Evolutionary conservation across 2,113 vertebrate genomes (phyloP).

Genomic region (Xerus inauris): DNA sequence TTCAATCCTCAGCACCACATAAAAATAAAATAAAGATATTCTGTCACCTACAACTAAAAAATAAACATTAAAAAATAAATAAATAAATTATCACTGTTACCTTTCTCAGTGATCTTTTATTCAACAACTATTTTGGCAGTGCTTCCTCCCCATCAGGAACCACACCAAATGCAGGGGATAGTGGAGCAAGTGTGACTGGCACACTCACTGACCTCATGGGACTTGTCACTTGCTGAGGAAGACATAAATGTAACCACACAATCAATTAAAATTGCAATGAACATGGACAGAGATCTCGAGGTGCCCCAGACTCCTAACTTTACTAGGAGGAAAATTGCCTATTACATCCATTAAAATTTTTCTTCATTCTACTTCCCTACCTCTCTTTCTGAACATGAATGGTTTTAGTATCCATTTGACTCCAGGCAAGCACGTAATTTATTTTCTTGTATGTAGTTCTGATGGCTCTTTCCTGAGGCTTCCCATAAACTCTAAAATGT

Average conservation of each 20-base stretch:
- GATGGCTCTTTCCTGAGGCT: constrained; percentile 8
- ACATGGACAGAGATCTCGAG: background rate
- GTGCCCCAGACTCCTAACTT: background rate
- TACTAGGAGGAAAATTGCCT: background rate
- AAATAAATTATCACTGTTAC: background rate
- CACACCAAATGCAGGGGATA: background rate
- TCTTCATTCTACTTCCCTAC: background rate
- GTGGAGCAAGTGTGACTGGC: background rate
- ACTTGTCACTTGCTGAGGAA: background rate
- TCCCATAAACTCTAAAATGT: constrained; percentile 41
- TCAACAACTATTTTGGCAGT: background rate
- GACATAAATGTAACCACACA: background rate
- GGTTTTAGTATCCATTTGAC: background rate
- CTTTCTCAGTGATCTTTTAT: background rate
- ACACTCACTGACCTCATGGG: background rate
- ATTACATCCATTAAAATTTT: background rate
- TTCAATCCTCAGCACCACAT: no score
- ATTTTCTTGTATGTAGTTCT: background rate
- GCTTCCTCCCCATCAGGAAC: background rate
- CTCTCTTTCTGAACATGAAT: background rate
- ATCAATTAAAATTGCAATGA: background rate
- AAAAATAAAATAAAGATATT: no score
- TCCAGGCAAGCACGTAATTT: background rate
- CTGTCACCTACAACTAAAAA: no score
- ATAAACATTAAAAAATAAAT: no score